These are phyloP conservation scores for Ceryle rudis DNA, from an alignment of 2,797 vertebrate genomes.

Conservation along the genomic window DNA sequence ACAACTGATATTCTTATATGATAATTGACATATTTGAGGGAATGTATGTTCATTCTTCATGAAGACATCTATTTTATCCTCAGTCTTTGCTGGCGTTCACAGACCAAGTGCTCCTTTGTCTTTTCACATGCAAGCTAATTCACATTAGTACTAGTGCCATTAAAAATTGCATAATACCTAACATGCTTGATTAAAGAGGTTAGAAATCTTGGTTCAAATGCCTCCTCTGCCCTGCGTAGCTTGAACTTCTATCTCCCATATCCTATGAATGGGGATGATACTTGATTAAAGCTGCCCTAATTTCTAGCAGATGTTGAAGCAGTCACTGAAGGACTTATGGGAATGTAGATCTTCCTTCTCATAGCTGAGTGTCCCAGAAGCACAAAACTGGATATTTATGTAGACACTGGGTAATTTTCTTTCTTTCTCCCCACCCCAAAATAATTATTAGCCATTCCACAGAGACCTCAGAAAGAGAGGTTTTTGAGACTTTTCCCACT, in stretches of 20 bases:
- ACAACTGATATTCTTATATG: not conserved
- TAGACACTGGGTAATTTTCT: not conserved
- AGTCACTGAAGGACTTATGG: not conserved
- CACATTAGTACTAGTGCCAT: not conserved
- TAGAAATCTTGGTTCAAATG: not conserved
- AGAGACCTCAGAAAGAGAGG: not conserved
- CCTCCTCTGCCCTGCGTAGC: not conserved
- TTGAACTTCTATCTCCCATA: not conserved
- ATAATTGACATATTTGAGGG: not conserved
- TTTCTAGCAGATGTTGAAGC: constrained; percentile 8
- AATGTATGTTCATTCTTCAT: not conserved
- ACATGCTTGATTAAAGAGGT: not conserved
- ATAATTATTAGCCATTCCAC: not conserved
- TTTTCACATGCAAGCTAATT: not conserved
- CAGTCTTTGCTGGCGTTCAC: not conserved
- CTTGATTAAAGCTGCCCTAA: constrained; percentile 8
- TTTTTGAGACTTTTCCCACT: not conserved
- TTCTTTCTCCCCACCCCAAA: not conserved
- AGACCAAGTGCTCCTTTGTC: not conserved
- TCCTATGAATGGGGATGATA: not conserved
- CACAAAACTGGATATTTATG: not conserved
- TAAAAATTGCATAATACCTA: not conserved
- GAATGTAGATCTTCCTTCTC: not conserved
- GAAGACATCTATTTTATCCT: not conserved
- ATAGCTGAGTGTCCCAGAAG: not conserved